Evolutionary conservation across 2,888 invertebrate genomes (phyloP).

Genomic region (Stenurella melanura): DNA sequence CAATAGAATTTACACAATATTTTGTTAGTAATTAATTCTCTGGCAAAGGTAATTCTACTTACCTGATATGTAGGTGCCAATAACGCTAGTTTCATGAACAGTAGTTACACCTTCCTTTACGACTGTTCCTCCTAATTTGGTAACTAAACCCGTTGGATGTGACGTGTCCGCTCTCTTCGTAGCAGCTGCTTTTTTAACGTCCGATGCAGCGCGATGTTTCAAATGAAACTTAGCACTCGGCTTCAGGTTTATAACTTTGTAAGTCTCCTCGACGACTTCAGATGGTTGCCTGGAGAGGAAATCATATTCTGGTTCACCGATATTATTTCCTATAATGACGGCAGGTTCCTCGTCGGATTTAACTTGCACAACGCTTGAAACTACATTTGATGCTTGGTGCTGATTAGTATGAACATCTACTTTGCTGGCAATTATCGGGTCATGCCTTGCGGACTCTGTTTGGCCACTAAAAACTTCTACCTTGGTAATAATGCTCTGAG

Average conservation of each 20-base stretch:
- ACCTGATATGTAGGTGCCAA: slow-evolving; percentile 90
- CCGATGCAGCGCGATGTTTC: slow-evolving; percentile 74
- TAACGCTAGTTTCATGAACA: slow-evolving; percentile 91
- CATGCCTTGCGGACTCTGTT: slow-evolving; percentile 62
- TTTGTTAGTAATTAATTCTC: no score
- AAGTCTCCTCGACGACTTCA: slow-evolving; percentile 90
- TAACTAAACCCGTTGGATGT: slow-evolving; percentile 87
- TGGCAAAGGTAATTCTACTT: neutral
- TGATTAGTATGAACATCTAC: slow-evolving; percentile 71
- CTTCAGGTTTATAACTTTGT: slow-evolving; percentile 86
- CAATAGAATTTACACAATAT: no score
- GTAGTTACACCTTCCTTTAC: slow-evolving; percentile 89
- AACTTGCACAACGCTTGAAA: slow-evolving; percentile 63
- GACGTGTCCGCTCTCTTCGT: slow-evolving; percentile 77
- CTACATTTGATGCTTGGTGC: slow-evolving; percentile 63
- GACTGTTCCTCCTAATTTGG: slow-evolving; percentile 87
- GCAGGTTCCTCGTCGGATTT: slow-evolving; percentile 77
- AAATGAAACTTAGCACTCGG: slow-evolving; percentile 78
- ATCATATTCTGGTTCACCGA: slow-evolving; percentile 87
- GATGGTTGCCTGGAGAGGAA: slow-evolving; percentile 89
- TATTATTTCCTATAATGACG: slow-evolving; percentile 74
- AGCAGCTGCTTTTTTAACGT: slow-evolving; percentile 69
- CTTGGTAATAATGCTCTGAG: slow-evolving; percentile 64
- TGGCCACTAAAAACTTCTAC: slow-evolving; percentile 69
- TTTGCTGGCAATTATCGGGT: slow-evolving; percentile 75